These are phyloP conservation scores for Porites lutea DNA, from an alignment of 64 coral and sea anemone species.

Conservation along the genomic window DNA sequence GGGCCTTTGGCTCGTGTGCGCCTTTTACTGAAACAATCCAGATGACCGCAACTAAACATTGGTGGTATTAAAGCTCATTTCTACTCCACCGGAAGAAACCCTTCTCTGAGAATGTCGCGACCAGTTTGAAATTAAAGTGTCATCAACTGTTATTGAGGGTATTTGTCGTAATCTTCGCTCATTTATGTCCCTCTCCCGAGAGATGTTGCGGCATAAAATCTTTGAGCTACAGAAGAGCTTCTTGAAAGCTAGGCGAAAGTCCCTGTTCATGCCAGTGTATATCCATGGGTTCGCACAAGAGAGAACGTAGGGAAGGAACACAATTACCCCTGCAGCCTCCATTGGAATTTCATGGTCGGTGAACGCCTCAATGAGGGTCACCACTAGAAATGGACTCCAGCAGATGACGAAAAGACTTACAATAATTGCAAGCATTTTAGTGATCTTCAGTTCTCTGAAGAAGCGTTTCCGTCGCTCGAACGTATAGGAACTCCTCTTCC, in stretches of 20 bases:
- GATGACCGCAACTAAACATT: not conserved
- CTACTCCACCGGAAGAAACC: not conserved
- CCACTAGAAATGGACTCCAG: constrained; percentile 85
- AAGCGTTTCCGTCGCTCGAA: constrained; percentile 89
- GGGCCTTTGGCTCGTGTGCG: no score
- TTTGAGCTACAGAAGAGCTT: constrained; percentile 71
- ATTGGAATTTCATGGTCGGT: constrained; percentile 31
- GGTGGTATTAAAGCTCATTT: not conserved
- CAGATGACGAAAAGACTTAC: constrained; percentile 81
- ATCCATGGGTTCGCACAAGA: constrained; percentile 87
- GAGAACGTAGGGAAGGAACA: constrained; percentile 70
- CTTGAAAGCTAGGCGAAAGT: constrained; percentile 90
- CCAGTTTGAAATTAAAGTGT: constrained; percentile 49
- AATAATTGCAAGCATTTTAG: constrained; percentile 90
- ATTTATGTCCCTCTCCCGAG: constrained; percentile 11
- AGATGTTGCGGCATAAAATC: not conserved
- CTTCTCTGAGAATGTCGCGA: constrained; percentile 13
- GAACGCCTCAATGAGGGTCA: constrained; percentile 82
- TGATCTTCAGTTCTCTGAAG: constrained; percentile 88
- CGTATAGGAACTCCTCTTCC: constrained; percentile 25
- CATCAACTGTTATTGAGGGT: constrained; percentile 70
- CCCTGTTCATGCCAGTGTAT: constrained; percentile 90
- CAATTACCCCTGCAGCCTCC: constrained; percentile 16
- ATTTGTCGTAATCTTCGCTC: constrained; percentile 51
- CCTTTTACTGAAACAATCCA: not conserved